A percentile compares a stretch with the other conserved stretches of the same genome.
Evolutionary conservation across 2,888 invertebrate species (phyloP).

Genomic region (Lacanobia oleracea): DNA sequence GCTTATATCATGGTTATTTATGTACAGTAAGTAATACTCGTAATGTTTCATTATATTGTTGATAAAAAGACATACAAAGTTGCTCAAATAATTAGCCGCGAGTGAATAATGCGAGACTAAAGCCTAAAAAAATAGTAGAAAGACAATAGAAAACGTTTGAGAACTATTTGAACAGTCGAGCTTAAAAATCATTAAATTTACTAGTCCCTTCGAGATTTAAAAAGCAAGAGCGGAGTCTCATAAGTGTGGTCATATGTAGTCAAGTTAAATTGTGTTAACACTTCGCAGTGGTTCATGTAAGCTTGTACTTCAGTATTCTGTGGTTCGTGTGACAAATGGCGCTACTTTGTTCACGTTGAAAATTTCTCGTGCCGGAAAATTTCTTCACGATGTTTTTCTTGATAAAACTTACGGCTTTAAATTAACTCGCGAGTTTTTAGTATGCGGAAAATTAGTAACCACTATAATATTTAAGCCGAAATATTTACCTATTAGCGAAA

Average conservation of each 20-base stretch:
- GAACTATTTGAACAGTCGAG: not conserved
- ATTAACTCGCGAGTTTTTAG: constrained; percentile 21
- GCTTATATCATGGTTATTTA: no score
- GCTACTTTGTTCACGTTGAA: constrained; percentile 71
- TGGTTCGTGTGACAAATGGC: constrained; percentile 69
- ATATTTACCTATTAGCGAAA: constrained; percentile 56
- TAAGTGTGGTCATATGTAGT: constrained; percentile 67
- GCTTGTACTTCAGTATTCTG: constrained; percentile 67
- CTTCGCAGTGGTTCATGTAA: constrained; percentile 65
- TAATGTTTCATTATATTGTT: no score
- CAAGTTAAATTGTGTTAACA: constrained; percentile 70
- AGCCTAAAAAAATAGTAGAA: not conserved
- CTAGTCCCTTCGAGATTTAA: not conserved
- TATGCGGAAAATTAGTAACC: not conserved
- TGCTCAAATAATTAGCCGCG: no score
- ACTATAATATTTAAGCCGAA: constrained; percentile 3
- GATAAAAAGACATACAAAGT: no score
- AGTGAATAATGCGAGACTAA: no score
- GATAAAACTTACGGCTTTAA: constrained; percentile 36
- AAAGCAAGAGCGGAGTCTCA: constrained; percentile 35
- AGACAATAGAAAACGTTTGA: no score
- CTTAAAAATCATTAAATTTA: constrained; percentile 1
- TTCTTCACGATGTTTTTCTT: constrained; percentile 51
- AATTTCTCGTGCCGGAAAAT: constrained; percentile 61
- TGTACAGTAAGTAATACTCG: no score